A percentile compares a stretch with the other conserved stretches of the same genome.
phyloP scores from a whole-genome alignment of 2,888 invertebrate species.

The Drosophila melanosoma region DNA sequence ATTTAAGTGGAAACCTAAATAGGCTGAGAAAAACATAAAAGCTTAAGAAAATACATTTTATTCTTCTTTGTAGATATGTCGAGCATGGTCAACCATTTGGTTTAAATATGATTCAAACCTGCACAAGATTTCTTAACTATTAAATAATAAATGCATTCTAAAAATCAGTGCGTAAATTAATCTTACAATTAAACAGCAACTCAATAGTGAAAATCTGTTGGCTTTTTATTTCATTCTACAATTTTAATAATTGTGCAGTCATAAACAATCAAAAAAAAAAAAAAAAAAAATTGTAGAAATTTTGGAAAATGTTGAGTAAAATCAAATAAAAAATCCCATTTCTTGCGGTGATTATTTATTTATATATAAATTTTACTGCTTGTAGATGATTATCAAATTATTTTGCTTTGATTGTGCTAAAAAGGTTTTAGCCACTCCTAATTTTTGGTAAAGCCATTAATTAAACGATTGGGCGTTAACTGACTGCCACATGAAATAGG shows the following conservation, averaged over 20 bases:
- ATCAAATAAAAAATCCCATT: background rate
- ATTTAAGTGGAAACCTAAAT: slow-evolving; percentile 21
- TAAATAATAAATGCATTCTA: background rate
- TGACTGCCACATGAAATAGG: slow-evolving; percentile 36
- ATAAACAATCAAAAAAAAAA: too few species aligned
- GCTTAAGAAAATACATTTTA: background rate
- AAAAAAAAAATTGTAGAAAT: background rate
- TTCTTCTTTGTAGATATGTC: background rate
- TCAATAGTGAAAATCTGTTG: background rate
- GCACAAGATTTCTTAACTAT: background rate
- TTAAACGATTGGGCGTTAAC: slow-evolving; percentile 51
- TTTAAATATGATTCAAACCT: background rate
- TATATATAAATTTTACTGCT: slow-evolving; percentile 6
- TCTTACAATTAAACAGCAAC: background rate
- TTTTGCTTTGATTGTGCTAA: background rate
- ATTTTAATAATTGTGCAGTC: background rate
- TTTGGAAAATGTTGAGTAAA: background rate
- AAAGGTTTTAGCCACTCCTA: background rate
- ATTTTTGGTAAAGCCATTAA: slow-evolving; percentile 2
- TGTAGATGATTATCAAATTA: background rate
- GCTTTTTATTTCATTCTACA: background rate
- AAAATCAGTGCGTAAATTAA: background rate
- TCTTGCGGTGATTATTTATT: background rate
- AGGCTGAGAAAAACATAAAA: slow-evolving; percentile 7
- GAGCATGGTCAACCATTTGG: background rate